Evolutionary conservation across 2,888 invertebrate species (phyloP).

Genomic region (Nomada ferruginata): DNA sequence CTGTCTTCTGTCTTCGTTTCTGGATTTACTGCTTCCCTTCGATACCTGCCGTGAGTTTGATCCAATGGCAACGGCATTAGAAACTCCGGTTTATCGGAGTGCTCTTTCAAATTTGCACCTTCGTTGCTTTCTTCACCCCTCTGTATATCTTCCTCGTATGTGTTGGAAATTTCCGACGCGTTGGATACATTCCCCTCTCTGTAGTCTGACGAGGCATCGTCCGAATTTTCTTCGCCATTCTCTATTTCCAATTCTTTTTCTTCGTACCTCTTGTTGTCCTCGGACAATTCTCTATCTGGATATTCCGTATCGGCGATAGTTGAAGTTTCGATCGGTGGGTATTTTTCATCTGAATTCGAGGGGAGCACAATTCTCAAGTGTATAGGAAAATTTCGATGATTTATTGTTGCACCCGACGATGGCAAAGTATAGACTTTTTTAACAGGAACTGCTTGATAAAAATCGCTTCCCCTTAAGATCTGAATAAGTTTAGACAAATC

Average conservation of each 20-base stretch:
- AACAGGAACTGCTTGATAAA: conserved; percentile 1
- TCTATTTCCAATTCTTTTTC: not conserved
- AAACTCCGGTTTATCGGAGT: not conserved
- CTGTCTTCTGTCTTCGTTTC: not conserved
- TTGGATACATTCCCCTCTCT: not conserved
- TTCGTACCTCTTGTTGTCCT: not conserved
- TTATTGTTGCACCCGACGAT: not conserved
- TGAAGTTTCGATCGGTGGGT: not conserved
- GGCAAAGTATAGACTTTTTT: not conserved
- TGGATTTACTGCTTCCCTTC: conserved; percentile 31
- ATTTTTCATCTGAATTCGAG: not conserved
- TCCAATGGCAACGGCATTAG: conserved; percentile 26
- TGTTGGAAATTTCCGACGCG: not conserved
- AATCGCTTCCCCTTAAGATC: conserved; percentile 8
- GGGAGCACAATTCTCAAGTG: not conserved
- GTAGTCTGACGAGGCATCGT: not conserved
- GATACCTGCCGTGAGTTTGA: conserved; percentile 16
- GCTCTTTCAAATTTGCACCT: not conserved
- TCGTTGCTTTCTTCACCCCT: not conserved
- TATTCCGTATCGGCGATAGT: not conserved
- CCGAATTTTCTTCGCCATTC: not conserved
- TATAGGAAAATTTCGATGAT: not conserved
- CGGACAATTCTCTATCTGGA: not conserved
- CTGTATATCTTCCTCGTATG: not conserved
- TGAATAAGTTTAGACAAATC: not conserved